Conservation (phyloP, 2,888 invertebrate genomes). For the Catocala nupta region DNA sequence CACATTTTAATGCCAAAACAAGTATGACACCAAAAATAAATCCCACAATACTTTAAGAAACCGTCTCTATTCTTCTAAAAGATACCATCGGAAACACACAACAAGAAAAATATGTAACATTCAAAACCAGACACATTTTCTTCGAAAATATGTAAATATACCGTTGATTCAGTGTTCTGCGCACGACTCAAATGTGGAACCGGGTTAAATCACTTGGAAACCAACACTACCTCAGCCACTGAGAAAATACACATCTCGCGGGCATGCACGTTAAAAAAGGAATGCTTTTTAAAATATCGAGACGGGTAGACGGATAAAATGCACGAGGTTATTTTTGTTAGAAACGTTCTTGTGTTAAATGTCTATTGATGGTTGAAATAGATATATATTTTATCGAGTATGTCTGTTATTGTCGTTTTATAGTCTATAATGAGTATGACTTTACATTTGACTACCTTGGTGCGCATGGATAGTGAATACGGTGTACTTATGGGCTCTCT, state of each 20-base stretch:
- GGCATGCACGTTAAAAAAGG: constrained; percentile 15
- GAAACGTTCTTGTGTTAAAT: neutral
- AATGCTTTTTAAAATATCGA: constrained; percentile 19
- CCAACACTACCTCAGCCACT: constrained; percentile 48
- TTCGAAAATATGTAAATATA: constrained; percentile 42
- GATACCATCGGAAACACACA: constrained; percentile 21
- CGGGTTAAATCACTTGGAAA: constrained; percentile 63
- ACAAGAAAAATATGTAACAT: constrained; percentile 9
- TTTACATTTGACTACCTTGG: no score
- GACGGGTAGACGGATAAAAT: neutral
- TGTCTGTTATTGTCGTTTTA: neutral
- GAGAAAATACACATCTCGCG: constrained; percentile 36
- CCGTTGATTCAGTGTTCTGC: constrained; percentile 49
- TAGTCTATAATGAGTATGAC: no score
- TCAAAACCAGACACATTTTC: constrained; percentile 35
- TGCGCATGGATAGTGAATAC: no score
- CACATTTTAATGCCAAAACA: no score
- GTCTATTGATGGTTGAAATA: no score
- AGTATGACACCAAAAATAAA: neutral
- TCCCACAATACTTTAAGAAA: neutral
- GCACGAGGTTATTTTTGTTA: neutral
- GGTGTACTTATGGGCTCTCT: no score
- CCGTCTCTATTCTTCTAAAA: constrained; percentile 1
- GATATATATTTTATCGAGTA: no score
- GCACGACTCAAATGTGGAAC: constrained; percentile 49